Conservation (phyloP, 1,140 invertebrate genomes). For the Meteorus sp. region DNA sequence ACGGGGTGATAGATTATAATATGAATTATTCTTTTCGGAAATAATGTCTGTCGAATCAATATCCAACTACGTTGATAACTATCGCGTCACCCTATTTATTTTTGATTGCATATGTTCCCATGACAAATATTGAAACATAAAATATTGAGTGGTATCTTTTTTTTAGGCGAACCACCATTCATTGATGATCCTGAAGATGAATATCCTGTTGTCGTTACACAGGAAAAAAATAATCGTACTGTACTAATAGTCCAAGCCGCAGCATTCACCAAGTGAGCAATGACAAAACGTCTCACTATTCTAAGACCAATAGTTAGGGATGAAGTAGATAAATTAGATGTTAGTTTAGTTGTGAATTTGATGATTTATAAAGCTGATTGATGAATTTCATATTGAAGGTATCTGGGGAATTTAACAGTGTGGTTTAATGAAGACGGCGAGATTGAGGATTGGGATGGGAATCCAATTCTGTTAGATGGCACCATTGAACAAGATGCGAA, state of each 20-base stretch:
- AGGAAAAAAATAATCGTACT: constrained; percentile 58
- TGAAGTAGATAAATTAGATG: background rate
- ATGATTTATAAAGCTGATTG: background rate
- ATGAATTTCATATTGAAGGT: constrained; percentile 26
- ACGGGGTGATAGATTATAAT: no score
- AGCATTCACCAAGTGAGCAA: constrained; percentile 64
- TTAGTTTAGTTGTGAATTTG: background rate
- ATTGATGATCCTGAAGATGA: constrained; percentile 60
- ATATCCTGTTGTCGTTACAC: constrained; percentile 70
- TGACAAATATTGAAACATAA: no score
- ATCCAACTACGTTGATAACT: no score
- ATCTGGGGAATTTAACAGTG: constrained; percentile 59
- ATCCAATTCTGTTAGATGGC: constrained; percentile 73
- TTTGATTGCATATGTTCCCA: no score
- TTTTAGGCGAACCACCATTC: constrained; percentile 57
- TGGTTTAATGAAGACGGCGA: constrained; percentile 75
- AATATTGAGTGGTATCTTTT: no score
- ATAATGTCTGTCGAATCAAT: no score
- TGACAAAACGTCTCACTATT: background rate
- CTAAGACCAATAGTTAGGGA: background rate
- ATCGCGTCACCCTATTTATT: no score
- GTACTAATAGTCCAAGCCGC: constrained; percentile 75
- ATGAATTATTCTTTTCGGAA: no score
- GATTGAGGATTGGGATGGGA: constrained; percentile 68
- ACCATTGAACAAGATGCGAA: constrained; percentile 63